phyloP scores from a whole-genome alignment of 2,797 vertebrate genomes.

The Myotis myotis region DNA sequence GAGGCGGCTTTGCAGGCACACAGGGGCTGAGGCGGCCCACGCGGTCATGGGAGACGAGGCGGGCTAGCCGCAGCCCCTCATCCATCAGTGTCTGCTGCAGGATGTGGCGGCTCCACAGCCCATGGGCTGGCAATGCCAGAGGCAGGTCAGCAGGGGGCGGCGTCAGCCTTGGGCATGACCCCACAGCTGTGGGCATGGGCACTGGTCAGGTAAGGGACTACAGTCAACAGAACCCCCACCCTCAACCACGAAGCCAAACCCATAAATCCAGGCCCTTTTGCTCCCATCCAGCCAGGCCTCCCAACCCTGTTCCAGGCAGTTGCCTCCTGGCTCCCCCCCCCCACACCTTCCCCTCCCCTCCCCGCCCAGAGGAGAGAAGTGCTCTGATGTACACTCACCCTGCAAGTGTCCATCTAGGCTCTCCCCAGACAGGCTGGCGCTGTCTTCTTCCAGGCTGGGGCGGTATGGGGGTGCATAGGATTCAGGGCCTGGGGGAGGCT shows the following conservation, averaged over 20 bases:
- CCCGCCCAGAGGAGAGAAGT: background rate
- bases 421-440: slow-evolving; percentile 90
- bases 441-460: slow-evolving; percentile 90
- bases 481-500: slow-evolving; percentile 82
- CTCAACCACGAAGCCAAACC: slow-evolving; percentile 64
- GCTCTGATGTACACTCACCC: slow-evolving; percentile 83
- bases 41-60: slow-evolving; percentile 95
- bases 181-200: slow-evolving; percentile 80
- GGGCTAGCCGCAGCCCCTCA: slow-evolving; percentile 96
- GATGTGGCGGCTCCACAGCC: slow-evolving; percentile 95
- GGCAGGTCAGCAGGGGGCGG: slow-evolving; percentile 90
- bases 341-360: background rate
- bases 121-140: slow-evolving; percentile 88
- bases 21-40: slow-evolving; percentile 90
- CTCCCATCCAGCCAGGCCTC: slow-evolving; percentile 37
- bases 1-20: slow-evolving; percentile 88
- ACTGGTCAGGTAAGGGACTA: slow-evolving; percentile 73
- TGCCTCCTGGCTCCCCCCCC: slow-evolving; percentile 8
- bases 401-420: slow-evolving; percentile 92
- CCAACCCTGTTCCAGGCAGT: slow-evolving; percentile 54
- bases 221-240: slow-evolving; percentile 63
- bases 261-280: slow-evolving; percentile 2
- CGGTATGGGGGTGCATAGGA: slow-evolving; percentile 83
- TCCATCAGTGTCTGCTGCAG: slow-evolving; percentile 98
- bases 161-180: slow-evolving; percentile 85